These are phyloP conservation scores for Rachycentron canadum DNA, from an alignment of 2,797 vertebrate species.

Conservation along the genomic window DNA sequence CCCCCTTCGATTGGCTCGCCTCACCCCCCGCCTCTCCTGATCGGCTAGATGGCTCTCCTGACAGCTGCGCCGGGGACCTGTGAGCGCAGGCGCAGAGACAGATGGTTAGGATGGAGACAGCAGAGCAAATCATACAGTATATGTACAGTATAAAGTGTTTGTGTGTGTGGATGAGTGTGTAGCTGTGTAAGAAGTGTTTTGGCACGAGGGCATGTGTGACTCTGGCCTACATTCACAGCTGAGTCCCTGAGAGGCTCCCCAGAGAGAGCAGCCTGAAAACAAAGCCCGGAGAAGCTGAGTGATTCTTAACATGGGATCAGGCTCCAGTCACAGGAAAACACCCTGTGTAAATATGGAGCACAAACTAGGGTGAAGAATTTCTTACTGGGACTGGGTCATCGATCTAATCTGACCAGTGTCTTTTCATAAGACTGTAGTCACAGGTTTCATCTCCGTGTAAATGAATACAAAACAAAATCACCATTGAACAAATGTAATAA, in stretches of 20 bases:
- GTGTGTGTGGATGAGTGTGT: conserved; percentile 4
- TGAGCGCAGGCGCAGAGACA: conserved; percentile 33
- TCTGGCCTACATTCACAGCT: conserved; percentile 74
- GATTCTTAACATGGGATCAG: conserved; percentile 24
- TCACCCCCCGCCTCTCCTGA: conserved; percentile 55
- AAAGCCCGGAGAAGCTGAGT: conserved; percentile 38
- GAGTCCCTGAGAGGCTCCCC: conserved; percentile 37
- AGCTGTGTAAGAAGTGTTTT: conserved; percentile 19
- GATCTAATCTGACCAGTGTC: background rate
- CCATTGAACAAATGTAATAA: background rate
- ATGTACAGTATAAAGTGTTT: conserved; percentile 15
- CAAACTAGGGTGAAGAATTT: background rate
- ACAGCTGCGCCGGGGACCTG: conserved; percentile 53
- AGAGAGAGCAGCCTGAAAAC: conserved; percentile 46
- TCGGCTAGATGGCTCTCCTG: conserved; percentile 52
- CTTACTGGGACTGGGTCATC: background rate
- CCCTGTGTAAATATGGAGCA: background rate
- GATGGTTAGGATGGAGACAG: conserved; percentile 29
- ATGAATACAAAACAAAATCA: background rate
- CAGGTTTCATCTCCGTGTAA: background rate
- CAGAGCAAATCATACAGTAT: background rate
- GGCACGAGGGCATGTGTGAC: conserved; percentile 23
- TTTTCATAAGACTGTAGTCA: background rate
- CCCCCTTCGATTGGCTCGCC: conserved; percentile 58
- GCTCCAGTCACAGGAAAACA: background rate